Percentiles rank a stretch among this genome's conserved stretches.
phyloP scores from a whole-genome alignment of 2,888 invertebrate species.

The Alentia gelatinosa region DNA sequence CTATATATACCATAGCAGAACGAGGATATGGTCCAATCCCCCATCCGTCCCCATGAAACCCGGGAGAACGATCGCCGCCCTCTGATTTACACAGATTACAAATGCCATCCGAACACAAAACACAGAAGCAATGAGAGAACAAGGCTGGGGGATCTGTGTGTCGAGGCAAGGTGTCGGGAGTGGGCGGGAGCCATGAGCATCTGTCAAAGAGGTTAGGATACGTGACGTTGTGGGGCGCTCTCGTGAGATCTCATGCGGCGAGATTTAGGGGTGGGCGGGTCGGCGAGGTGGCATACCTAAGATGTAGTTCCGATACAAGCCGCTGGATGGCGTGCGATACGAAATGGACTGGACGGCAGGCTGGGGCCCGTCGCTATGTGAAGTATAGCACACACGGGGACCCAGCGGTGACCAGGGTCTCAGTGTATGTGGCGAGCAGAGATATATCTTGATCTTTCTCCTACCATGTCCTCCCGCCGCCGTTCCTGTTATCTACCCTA shows the following conservation, averaged over 20 bases:
- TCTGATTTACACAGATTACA: background rate
- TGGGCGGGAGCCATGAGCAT: background rate
- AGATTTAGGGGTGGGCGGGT: background rate
- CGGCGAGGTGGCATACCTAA: background rate
- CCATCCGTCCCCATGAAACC: too few relatives aligned
- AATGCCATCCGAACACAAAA: too few relatives aligned
- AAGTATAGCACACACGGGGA: background rate
- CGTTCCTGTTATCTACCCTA: background rate
- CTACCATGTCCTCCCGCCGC: background rate
- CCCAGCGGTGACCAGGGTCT: background rate
- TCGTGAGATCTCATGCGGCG: background rate
- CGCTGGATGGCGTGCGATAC: background rate
- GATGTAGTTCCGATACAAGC: background rate
- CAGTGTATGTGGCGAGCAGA: background rate
- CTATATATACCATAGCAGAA: too few relatives aligned
- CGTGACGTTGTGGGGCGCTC: background rate
- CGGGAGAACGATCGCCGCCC: too few relatives aligned
- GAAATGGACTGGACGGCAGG: background rate
- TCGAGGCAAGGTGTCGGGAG: background rate
- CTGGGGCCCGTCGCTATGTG: background rate
- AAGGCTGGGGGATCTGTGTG: background rate
- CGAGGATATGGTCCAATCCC: too few relatives aligned
- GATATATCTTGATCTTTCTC: background rate
- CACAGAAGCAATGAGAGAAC: background rate
- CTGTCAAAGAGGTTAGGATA: conserved; percentile 2